A percentile compares a stretch with the other conserved stretches of the same genome.
These are phyloP conservation scores for Byasa hedistus DNA, from an alignment of 2,888 invertebrate species.

Conservation along the genomic window DNA sequence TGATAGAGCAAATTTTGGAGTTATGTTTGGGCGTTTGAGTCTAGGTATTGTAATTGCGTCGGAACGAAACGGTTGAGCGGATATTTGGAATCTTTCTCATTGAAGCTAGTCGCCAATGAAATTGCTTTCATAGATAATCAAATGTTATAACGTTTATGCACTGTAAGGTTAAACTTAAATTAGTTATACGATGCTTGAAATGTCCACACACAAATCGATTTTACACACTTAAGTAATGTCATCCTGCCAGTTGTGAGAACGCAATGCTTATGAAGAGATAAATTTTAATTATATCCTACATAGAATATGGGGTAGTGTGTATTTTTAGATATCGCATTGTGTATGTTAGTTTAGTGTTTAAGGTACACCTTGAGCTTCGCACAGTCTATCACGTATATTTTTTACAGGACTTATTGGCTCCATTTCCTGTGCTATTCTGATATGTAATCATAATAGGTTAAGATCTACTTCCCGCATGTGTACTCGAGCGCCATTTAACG, in stretches of 20 bases:
- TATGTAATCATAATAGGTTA: slow-evolving; percentile 50
- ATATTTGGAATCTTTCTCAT: slow-evolving; percentile 78
- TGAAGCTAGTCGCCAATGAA: slow-evolving; percentile 75
- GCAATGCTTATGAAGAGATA: slow-evolving; percentile 78
- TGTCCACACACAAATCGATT: slow-evolving; percentile 77
- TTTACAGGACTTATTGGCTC: slow-evolving; percentile 55
- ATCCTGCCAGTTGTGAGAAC: slow-evolving; percentile 76
- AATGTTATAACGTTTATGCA: slow-evolving; percentile 65
- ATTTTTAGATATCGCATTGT: slow-evolving; percentile 79
- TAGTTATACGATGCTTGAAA: slow-evolving; percentile 75
- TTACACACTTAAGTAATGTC: slow-evolving; percentile 70
- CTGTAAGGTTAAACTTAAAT: slow-evolving; percentile 66
- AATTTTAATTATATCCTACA: slow-evolving; percentile 72
- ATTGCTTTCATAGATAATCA: slow-evolving; percentile 70
- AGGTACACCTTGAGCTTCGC: slow-evolving; percentile 76
- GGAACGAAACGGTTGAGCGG: slow-evolving; percentile 35
- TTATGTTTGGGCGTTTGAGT: slow-evolving; percentile 39
- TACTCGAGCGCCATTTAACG: slow-evolving; percentile 37
- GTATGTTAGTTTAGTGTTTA: slow-evolving; percentile 76
- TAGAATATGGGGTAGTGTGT: slow-evolving; percentile 74
- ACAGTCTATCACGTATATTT: slow-evolving; percentile 74
- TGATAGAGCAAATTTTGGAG: slow-evolving; percentile 48
- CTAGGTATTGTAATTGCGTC: slow-evolving; percentile 28
- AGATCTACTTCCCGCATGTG: slow-evolving; percentile 43
- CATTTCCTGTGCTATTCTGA: slow-evolving; percentile 61